Conservation (phyloP, 2,888 invertebrate species). For the Auanema freiburgensis region DNA sequence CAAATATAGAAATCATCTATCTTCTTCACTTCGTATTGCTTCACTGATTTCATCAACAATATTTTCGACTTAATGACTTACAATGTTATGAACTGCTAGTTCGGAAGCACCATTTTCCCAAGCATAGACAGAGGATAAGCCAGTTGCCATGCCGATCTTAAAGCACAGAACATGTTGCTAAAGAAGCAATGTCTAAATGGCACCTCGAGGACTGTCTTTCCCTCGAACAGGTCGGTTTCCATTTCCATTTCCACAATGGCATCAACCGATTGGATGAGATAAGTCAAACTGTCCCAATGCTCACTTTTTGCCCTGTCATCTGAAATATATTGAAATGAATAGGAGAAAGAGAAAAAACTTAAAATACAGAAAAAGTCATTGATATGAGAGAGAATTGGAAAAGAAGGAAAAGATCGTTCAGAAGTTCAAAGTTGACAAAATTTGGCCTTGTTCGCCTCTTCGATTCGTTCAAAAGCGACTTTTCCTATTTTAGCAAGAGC, state of each 20-base stretch:
- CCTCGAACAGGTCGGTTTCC: conserved; percentile 55
- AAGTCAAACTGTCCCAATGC: conserved; percentile 58
- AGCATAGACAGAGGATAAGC: conserved; percentile 56
- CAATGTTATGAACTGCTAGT: conserved; percentile 46
- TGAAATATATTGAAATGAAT: conserved; percentile 9
- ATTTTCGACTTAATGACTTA: conserved; percentile 7
- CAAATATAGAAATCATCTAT: no score
- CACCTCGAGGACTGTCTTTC: conserved; percentile 54
- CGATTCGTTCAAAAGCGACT: no score
- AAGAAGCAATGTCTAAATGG: not conserved
- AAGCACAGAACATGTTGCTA: conserved; percentile 5
- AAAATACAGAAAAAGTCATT: no score
- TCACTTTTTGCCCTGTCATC: conserved; percentile 26
- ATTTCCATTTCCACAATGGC: conserved; percentile 51
- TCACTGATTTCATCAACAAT: not conserved
- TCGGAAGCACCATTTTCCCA: conserved; percentile 53
- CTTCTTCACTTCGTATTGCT: no score
- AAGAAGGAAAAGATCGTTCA: no score
- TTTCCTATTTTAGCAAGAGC: no score
- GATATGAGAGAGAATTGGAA: no score
- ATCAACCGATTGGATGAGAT: conserved; percentile 54
- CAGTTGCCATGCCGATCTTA: conserved; percentile 56
- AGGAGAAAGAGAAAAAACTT: not conserved
- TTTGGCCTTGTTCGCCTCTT: no score
- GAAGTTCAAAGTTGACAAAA: no score